These are phyloP conservation scores for Heliothis subflexa DNA, from an alignment of 1,140 invertebrate genomes.

Conservation along the genomic window DNA sequence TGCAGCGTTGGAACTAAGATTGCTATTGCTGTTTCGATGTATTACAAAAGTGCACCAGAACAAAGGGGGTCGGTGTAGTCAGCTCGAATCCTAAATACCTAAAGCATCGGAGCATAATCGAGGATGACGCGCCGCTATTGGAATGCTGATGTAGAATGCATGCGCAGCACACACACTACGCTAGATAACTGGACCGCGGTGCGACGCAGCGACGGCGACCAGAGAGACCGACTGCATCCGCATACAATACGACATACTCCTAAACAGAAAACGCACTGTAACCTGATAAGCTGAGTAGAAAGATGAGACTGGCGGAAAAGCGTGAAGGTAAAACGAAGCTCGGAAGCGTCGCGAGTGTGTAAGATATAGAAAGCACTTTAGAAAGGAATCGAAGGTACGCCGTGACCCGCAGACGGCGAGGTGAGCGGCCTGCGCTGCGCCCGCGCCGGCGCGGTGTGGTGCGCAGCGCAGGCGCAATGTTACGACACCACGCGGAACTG, in stretches of 20 bases:
- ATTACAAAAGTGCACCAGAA: constrained; percentile 50
- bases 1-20: constrained; percentile 15
- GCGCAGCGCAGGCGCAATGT: constrained; percentile 46
- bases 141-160: constrained; percentile 79
- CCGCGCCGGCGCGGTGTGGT: constrained; percentile 47
- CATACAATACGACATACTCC: constrained; percentile 44
- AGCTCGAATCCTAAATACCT: constrained; percentile 53
- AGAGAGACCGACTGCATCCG: constrained; percentile 62
- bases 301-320: constrained; percentile 64
- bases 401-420: constrained; percentile 77
- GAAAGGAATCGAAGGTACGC: constrained; percentile 81
- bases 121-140: constrained; percentile 71
- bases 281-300: constrained; percentile 59
- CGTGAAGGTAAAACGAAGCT: constrained; percentile 67
- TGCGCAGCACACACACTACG: constrained; percentile 61
- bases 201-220: constrained; percentile 41
- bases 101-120: constrained; percentile 66
- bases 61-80: constrained; percentile 52
- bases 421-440: constrained; percentile 74
- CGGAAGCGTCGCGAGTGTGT: constrained; percentile 65
- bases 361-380: constrained; percentile 84
- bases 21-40: constrained; percentile 25
- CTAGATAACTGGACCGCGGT: constrained; percentile 69
- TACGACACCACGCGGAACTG: constrained; percentile 78
- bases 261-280: constrained; percentile 55